Conservation (phyloP, 2,888 invertebrate species). For the Salticus scenicus region DNA sequence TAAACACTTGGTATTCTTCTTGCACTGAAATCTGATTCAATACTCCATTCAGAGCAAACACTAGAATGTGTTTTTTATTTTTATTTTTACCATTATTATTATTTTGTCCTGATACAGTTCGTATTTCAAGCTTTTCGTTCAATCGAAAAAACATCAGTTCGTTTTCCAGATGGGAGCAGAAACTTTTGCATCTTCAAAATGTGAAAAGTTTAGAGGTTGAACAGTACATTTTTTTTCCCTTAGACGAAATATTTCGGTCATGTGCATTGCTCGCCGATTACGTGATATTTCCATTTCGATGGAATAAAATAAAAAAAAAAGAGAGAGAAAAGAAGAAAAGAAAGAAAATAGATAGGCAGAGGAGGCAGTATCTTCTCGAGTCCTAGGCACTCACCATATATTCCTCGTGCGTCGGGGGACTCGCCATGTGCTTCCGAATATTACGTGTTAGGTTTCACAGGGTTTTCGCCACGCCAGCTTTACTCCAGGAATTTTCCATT, state of each 20-base stretch:
- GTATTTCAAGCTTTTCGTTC: conserved; percentile 61
- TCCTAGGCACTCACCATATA: conserved; percentile 37
- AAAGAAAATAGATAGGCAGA: conserved; percentile 41
- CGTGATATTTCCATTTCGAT: conserved; percentile 70
- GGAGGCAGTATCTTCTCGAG: conserved; percentile 36
- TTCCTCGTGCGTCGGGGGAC: conserved; percentile 52
- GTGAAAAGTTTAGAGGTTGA: conserved; percentile 63
- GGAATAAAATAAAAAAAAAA: conserved; percentile 61
- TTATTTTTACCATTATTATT: conserved; percentile 25
- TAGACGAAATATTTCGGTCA: conserved; percentile 64
- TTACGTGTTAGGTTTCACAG: conserved; percentile 69
- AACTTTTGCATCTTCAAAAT: conserved; percentile 70
- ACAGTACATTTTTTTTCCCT: conserved; percentile 22
- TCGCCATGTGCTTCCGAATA: conserved; percentile 63
- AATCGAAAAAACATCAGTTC: conserved; percentile 67
- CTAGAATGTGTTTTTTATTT: conserved; percentile 23
- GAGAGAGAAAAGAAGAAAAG: conserved; percentile 30
- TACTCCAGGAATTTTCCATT: conserved; percentile 65
- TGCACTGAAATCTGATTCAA: conserved; percentile 66
- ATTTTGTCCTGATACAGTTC: conserved; percentile 35
- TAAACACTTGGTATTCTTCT: conserved; percentile 58
- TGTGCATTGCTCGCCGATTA: conserved; percentile 68
- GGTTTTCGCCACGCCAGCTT: conserved; percentile 70
- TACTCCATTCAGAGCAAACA: conserved; percentile 66
- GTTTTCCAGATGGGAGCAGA: conserved; percentile 67